These are phyloP conservation scores for Helobdella robusta DNA, from an alignment of 2,888 invertebrate species.

Conservation along the genomic window DNA sequence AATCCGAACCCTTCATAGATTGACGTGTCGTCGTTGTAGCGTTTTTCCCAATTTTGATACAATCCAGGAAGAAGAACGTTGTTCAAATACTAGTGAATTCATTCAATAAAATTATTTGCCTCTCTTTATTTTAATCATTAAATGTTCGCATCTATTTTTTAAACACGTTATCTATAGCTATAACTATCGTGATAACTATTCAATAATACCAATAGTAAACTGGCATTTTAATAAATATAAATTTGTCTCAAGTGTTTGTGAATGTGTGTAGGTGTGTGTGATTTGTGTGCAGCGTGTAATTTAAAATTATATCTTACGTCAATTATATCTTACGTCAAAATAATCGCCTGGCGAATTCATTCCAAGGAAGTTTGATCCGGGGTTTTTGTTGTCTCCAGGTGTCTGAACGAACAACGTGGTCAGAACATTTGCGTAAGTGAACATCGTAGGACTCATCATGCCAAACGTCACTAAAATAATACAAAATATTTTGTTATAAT, in stretches of 20 bases:
- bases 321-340: constrained; percentile 26
- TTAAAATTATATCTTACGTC: too few relatives aligned
- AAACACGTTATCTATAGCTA: too few relatives aligned
- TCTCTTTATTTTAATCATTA: too few relatives aligned
- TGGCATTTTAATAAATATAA: too few relatives aligned
- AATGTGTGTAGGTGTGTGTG: too few relatives aligned
- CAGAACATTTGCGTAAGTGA: constrained; percentile 57
- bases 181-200: too few relatives aligned
- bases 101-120: too few relatives aligned
- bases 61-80: constrained; percentile 53
- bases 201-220: too few relatives aligned
- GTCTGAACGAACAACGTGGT: constrained; percentile 47
- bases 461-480: constrained; percentile 55
- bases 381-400: constrained; percentile 18
- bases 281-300: too few relatives aligned
- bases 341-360: constrained; percentile 23
- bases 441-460: constrained; percentile 55
- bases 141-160: too few relatives aligned
- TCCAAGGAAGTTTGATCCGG: constrained; percentile 22
- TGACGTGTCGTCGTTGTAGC: constrained; percentile 39
- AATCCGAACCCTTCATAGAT: constrained; percentile 6
- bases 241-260: too few relatives aligned
- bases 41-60: constrained; percentile 54
- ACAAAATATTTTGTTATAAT: too few relatives aligned
- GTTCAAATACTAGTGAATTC: constrained; percentile 32